Percentiles rank a stretch among this genome's conserved stretches.
These are phyloP conservation scores for Tragopan temminckii DNA, from an alignment of 2,797 vertebrate species.

Conservation along the genomic window DNA sequence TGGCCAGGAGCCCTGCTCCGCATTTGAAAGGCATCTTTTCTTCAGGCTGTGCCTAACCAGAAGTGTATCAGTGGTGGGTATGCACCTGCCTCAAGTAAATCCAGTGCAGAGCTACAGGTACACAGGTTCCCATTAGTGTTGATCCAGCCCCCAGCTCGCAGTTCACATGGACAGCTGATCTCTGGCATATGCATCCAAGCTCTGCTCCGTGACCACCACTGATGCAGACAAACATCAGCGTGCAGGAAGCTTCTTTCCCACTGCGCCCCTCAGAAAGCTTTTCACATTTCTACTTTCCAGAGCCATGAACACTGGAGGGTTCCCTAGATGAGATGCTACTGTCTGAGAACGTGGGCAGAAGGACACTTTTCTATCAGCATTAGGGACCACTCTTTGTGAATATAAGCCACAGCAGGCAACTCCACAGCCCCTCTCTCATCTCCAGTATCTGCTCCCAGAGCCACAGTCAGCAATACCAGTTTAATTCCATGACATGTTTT, in stretches of 20 bases:
- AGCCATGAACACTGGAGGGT: rapidly evolving
- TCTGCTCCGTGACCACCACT: background rate
- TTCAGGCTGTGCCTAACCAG: background rate
- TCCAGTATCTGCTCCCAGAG: background rate
- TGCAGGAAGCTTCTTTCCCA: background rate
- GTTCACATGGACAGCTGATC: background rate
- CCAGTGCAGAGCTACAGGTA: background rate
- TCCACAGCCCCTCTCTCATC: background rate
- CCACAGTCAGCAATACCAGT: background rate
- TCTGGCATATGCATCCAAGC: background rate
- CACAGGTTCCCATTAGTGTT: background rate
- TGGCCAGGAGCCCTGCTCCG: background rate
- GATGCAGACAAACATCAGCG: background rate
- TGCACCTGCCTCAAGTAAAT: background rate
- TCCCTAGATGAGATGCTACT: background rate
- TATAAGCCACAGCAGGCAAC: background rate
- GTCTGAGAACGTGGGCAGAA: background rate
- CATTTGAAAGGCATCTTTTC: background rate
- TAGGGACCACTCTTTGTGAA: background rate
- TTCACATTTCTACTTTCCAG: background rate
- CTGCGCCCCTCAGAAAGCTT: background rate
- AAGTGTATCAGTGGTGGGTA: background rate
- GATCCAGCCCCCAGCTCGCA: background rate
- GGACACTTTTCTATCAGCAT: background rate
- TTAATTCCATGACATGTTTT: background rate